Conservation (phyloP, 2,797 vertebrate genomes). For the Crocidura indochinensis region DNA sequence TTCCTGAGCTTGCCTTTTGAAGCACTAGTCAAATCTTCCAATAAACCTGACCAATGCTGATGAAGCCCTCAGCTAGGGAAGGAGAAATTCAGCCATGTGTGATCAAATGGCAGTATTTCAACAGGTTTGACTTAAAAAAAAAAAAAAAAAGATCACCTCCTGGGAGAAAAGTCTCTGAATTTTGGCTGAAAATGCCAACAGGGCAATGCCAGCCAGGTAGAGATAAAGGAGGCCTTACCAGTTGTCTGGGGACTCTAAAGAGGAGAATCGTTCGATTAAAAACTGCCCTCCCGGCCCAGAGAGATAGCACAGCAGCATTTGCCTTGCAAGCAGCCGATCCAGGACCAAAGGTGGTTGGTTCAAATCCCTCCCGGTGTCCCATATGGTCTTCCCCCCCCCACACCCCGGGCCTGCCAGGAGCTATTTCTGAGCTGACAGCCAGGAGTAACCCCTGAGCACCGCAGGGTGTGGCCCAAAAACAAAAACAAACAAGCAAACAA, state of each 20-base stretch:
- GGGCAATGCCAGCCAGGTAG: not conserved
- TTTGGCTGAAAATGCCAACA: slow-evolving; percentile 16
- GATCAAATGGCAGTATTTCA: slow-evolving; percentile 57
- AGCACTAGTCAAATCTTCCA: slow-evolving; percentile 39
- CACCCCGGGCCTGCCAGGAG: too few relatives aligned
- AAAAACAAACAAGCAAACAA: too few relatives aligned
- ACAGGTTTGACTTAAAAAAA: not conserved
- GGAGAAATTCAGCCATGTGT: slow-evolving; percentile 36
- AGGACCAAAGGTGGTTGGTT: too few relatives aligned
- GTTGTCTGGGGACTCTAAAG: not conserved
- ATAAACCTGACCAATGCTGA: slow-evolving; percentile 4
- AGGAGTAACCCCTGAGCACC: too few relatives aligned
- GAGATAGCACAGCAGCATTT: too few relatives aligned
- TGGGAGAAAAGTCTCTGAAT: slow-evolving; percentile 44
- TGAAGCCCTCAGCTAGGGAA: slow-evolving; percentile 4
- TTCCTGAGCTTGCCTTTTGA: slow-evolving; percentile 66
- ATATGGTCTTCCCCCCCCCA: too few relatives aligned
- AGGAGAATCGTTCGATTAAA: not conserved
- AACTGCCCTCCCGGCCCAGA: not conserved
- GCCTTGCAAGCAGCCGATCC: too few relatives aligned
- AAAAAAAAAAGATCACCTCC: not conserved
- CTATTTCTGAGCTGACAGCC: too few relatives aligned
- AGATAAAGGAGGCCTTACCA: not conserved
- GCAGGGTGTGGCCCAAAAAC: too few relatives aligned
- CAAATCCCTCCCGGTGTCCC: too few relatives aligned